Evolutionary conservation across 2,888 invertebrate genomes (phyloP).

Genomic region (Mythimna albipuncta): DNA sequence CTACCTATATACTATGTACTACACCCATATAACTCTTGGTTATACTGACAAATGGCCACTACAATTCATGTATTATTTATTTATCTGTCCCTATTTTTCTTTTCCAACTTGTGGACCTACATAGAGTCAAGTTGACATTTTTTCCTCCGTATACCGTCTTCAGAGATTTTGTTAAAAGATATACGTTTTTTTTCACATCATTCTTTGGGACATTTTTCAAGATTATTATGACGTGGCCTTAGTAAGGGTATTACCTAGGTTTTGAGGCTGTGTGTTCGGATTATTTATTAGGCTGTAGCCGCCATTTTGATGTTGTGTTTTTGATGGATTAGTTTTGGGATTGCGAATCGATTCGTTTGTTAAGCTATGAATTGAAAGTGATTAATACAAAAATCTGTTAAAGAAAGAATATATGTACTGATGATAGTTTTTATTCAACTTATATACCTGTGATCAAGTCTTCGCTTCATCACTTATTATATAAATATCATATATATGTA

Average conservation of each 20-base stretch:
- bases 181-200: constrained; percentile 52
- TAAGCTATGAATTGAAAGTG: background rate
- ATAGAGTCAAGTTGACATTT: constrained; percentile 47
- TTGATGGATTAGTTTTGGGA: constrained; percentile 23
- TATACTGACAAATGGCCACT: constrained; percentile 64
- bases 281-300: constrained; percentile 42
- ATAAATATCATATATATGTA: too few relatives aligned
- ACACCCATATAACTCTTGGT: constrained; percentile 48
- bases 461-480: too few relatives aligned
- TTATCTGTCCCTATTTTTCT: constrained; percentile 70
- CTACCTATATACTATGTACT: constrained; percentile 25
- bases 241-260: constrained; percentile 41
- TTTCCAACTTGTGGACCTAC: constrained; percentile 64
- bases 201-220: constrained; percentile 60
- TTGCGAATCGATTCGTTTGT: background rate
- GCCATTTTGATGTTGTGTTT: constrained; percentile 20
- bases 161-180: constrained; percentile 50
- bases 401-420: background rate
- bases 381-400: background rate
- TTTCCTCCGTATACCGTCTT: constrained; percentile 38
- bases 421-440: too few relatives aligned
- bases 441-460: too few relatives aligned
- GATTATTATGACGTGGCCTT: constrained; percentile 63
- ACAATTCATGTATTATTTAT: constrained; percentile 77
- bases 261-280: constrained; percentile 11